phyloP scores from a whole-genome alignment of 2,888 invertebrate species.

The Apodemia hepburni region DNA sequence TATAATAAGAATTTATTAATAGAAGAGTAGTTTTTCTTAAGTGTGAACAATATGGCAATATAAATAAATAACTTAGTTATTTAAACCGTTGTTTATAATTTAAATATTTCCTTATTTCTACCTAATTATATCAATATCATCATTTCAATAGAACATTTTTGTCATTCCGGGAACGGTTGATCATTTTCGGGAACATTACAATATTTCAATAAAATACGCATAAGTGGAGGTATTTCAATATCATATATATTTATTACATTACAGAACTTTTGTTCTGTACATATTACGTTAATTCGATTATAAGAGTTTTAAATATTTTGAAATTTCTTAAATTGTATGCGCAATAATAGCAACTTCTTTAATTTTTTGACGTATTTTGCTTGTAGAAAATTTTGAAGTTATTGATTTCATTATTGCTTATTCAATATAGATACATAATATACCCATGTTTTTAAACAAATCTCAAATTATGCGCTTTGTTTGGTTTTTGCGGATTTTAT shows the following conservation, averaged over 20 bases:
- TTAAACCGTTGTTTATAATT: too few relatives aligned
- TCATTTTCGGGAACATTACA: conserved; percentile 18
- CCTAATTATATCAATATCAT: conserved; percentile 9
- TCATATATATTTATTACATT: conserved; percentile 6
- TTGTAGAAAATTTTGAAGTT: conserved; percentile 19
- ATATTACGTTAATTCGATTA: conserved; percentile 14
- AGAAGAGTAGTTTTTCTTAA: background rate
- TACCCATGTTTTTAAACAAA: conserved; percentile 14
- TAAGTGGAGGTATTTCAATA: conserved; percentile 13
- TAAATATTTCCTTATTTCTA: too few relatives aligned
- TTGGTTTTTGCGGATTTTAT: conserved; percentile 17
- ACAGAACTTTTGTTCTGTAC: conserved; percentile 11
- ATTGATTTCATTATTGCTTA: conserved; percentile 21
- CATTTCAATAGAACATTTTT: conserved; percentile 3
- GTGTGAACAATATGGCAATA: too few relatives aligned
- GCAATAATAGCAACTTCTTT: conserved; percentile 20
- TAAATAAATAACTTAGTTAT: too few relatives aligned
- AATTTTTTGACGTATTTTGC: conserved; percentile 18
- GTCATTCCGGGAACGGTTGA: conserved; percentile 20
- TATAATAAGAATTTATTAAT: background rate
- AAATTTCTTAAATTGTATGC: conserved; percentile 21
- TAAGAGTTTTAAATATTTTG: conserved; percentile 16
- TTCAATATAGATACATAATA: conserved; percentile 8
- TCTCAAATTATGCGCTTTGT: conserved; percentile 12
- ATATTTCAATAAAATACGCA: conserved; percentile 18